Evolutionary conservation across 2,888 invertebrate genomes (phyloP), one percentile per base, ranked within the genome.

Genomic region (Epistrophe grossulariae): DNA sequence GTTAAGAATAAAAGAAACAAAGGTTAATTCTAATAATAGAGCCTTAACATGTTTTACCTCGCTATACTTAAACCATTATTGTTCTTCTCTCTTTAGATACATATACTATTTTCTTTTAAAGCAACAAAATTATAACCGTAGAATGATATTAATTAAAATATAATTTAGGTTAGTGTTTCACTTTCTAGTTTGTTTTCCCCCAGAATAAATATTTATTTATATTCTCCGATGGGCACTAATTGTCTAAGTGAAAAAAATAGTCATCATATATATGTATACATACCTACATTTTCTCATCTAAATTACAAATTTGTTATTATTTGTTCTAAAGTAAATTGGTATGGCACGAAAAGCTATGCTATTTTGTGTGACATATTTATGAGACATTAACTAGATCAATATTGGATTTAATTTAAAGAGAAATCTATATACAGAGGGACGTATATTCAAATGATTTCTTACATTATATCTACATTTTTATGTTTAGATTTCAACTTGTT

Each of bases 121-220:
- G 19, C 62, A 28, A 28, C 64, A 17, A 48, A 48, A 17, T 17
- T 17, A 72, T 80, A 81, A 78, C 81, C 43, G 82, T 81, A 59
- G 31, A 35, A 45, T 74, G 45, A 78, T 78, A 78, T 82, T 85
- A 85, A 79, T 79, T 82, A 71, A 71, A 79, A n/a, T 60, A 24
- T 81, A 78, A 85, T 78, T 82, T 64, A 71, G 85, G 85, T 85
- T 82, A 85, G 82, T 85, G 74, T 85, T 82, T 82, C 82, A 85
- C 85, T 85, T 85, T 85, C 85, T 66, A 70, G 50, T 59, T 81
- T 52, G 68, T 78, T 85, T 85, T 79, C 74, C 82, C 70, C 64
- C n/a, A 64, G 48, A 59, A 73, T 52, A 82, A 85, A 85, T 85
- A 85, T 85, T 82, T 82, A 85, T 64, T 31, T 45, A 50, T 73